phyloP scores from a whole-genome alignment of 2,888 invertebrate species.

The Cephus rjabovi region DNA sequence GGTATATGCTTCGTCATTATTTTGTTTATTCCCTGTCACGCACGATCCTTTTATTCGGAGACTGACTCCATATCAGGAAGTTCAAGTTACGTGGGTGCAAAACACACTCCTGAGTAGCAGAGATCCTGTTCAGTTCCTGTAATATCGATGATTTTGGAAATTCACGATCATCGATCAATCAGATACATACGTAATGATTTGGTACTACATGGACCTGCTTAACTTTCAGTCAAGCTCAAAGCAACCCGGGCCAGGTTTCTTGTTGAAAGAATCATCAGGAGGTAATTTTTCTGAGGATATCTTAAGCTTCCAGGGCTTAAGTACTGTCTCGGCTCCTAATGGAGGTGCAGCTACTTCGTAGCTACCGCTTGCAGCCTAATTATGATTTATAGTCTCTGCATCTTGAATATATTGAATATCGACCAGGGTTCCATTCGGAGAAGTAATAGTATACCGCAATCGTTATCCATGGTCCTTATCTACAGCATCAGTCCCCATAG shows the following conservation, averaged over 20 bases:
- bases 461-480: not conserved
- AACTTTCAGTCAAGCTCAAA: not conserved
- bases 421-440: constrained; percentile 26
- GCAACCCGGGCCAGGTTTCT: not conserved
- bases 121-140: constrained; percentile 19
- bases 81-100: constrained; percentile 49
- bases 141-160: not conserved
- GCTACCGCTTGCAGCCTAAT: constrained; percentile 59
- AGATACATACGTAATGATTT: not conserved
- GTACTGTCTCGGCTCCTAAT: constrained; percentile 59
- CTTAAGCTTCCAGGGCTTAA: constrained; percentile 44
- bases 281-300: constrained; percentile 27
- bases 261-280: not conserved
- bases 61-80: constrained; percentile 31
- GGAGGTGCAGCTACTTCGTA: constrained; percentile 53
- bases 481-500: not conserved
- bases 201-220: not conserved
- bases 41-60: constrained; percentile 39
- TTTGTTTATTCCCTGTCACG: constrained; percentile 57
- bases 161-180: not conserved
- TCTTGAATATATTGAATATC: constrained; percentile 43
- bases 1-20: constrained; percentile 57
- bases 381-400: constrained; percentile 59
- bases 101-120: constrained; percentile 33
- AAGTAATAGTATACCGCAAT: not conserved